A percentile compares a stretch with the other conserved stretches of the same genome.
phyloP scores from a whole-genome alignment of 2,888 invertebrate genomes.

The Phortica magna region DNA sequence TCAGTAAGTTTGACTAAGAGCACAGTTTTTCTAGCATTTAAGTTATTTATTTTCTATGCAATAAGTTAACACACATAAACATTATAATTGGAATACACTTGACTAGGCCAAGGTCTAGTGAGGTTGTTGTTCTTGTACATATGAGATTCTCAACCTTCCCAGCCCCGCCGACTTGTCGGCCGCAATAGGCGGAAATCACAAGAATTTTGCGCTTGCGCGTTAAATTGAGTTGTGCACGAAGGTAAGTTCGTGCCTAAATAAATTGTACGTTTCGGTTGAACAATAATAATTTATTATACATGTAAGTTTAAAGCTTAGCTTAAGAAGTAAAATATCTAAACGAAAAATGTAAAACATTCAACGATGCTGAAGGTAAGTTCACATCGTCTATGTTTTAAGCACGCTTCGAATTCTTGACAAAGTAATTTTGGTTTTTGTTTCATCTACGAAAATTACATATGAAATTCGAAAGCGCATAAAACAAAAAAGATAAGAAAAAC shows the following conservation, averaged over 20 bases:
- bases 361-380: slow-evolving; percentile 66
- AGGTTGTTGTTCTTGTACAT: slow-evolving; percentile 60
- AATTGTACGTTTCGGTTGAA: slow-evolving; percentile 27
- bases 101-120: slow-evolving; percentile 61
- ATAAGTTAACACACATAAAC: slow-evolving; percentile 42
- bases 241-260: slow-evolving; percentile 66
- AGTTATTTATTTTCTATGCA: slow-evolving; percentile 62
- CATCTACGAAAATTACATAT: not conserved
- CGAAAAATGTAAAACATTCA: slow-evolving; percentile 1
- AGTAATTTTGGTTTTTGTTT: not conserved
- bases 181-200: too few relatives aligned
- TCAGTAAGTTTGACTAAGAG: slow-evolving; percentile 79
- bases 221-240: slow-evolving; percentile 56
- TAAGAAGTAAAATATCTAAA: not conserved
- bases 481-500: slow-evolving; percentile 34
- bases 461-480: slow-evolving; percentile 27
- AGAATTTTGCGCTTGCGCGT: not conserved
- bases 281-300: not conserved
- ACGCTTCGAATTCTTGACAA: not conserved
- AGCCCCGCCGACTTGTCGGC: not conserved
- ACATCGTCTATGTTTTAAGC: slow-evolving; percentile 65
- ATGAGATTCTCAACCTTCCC: slow-evolving; percentile 40
- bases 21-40: slow-evolving; percentile 41
- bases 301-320: not conserved
- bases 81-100: slow-evolving; percentile 54